These are phyloP conservation scores for Atethmia centrago DNA, from an alignment of 2,888 invertebrate species.

Conservation along the genomic window DNA sequence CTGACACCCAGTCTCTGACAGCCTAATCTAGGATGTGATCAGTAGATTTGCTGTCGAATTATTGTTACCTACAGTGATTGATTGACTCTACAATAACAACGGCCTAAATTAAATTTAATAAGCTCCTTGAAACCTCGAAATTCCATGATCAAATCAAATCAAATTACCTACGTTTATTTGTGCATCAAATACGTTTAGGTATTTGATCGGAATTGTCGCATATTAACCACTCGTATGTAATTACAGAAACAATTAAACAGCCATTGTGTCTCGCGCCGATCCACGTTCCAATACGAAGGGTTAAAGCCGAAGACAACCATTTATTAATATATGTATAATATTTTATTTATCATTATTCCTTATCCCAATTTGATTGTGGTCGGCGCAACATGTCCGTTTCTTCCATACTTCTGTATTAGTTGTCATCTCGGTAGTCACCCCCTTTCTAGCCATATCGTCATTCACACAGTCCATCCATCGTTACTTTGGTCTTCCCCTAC, in stretches of 20 bases:
- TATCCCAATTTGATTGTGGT: too few species aligned
- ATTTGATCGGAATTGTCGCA: background rate
- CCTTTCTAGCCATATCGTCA: too few species aligned
- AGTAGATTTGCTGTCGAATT: constrained; percentile 14
- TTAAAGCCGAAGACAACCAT: background rate
- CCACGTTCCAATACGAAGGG: too few species aligned
- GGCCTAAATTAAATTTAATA: background rate
- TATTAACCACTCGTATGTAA: background rate
- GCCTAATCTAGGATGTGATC: constrained; percentile 12
- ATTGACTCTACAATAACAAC: constrained; percentile 15
- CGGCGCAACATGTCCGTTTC: too few species aligned
- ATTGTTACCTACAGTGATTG: constrained; percentile 21
- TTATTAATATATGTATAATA: too few species aligned
- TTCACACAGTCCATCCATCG: too few species aligned
- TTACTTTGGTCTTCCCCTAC: too few species aligned
- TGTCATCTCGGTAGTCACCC: too few species aligned
- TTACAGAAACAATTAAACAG: too few species aligned
- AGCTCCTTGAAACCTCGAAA: background rate
- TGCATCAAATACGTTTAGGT: background rate
- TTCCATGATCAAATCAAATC: background rate
- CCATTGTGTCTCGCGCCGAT: too few species aligned
- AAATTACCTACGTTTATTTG: background rate
- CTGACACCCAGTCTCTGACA: background rate
- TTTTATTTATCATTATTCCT: too few species aligned
- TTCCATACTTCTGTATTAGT: too few species aligned